Percentiles rank a stretch among this genome's conserved stretches.
Conservation (phyloP, 1,140 invertebrate genomes). For the Achroia grisella region DNA sequence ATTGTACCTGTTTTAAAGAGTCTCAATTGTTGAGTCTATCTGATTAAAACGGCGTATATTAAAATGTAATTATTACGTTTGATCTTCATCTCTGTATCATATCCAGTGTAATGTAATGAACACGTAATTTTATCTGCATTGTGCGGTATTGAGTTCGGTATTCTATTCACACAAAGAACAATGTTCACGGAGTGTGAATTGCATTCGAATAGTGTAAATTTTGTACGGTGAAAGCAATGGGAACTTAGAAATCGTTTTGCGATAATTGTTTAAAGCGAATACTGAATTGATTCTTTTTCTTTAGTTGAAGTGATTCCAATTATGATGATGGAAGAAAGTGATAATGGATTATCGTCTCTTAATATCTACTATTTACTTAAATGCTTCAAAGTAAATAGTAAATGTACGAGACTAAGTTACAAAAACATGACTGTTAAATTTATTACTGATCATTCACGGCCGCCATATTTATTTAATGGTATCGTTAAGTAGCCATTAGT, state of each 20-base stretch:
- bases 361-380: too few species aligned
- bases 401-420: too few species aligned
- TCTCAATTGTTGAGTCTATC: too few species aligned
- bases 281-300: neutral
- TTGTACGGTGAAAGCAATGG: constrained; percentile 51
- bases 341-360: too few species aligned
- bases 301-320: constrained; percentile 12
- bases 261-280: constrained; percentile 28
- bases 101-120: neutral
- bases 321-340: constrained; percentile 11
- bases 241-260: constrained; percentile 50
- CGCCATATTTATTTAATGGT: too few species aligned
- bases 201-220: constrained; percentile 24
- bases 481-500: too few species aligned
- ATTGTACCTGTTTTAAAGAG: too few species aligned
- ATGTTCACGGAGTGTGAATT: constrained; percentile 35
- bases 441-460: too few species aligned
- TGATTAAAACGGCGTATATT: too few species aligned
- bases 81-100: neutral
- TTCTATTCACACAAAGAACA: constrained; percentile 37
- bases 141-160: neutral
- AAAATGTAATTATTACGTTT: too few species aligned
- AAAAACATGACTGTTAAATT: too few species aligned
- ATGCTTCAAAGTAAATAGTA: too few species aligned
- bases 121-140: neutral